Evolutionary conservation across 2,113 vertebrate species (phyloP).

Genomic region (Aramus guarauna): DNA sequence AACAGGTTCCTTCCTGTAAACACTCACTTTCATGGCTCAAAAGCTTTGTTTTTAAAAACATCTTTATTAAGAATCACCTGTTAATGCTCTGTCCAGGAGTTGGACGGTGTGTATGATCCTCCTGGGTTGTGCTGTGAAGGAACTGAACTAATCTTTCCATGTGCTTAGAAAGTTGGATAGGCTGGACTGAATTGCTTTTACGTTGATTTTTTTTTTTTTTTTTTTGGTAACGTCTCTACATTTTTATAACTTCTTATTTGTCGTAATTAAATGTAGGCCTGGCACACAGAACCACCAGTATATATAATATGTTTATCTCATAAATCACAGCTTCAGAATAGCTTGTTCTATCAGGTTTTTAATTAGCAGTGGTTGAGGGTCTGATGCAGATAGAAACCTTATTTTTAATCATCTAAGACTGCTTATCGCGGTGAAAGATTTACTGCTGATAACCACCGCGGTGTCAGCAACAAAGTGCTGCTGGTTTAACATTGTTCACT

Average conservation of each 20-base stretch:
- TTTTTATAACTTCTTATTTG: background rate
- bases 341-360: background rate
- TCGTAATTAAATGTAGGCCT: background rate
- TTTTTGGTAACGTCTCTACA: background rate
- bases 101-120: background rate
- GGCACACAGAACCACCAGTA: background rate
- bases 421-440: background rate
- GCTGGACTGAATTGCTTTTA: background rate
- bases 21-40: background rate
- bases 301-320: background rate
- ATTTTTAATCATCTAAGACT: background rate
- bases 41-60: background rate
- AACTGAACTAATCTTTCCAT: background rate
- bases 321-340: background rate
- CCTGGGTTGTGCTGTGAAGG: background rate
- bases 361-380: background rate
- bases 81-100: background rate
- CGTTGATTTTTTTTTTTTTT: background rate
- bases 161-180: background rate
- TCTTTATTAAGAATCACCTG: background rate
- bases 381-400: background rate
- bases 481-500: background rate
- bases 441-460: background rate
- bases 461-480: background rate
- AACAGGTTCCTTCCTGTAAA: constrained; percentile 25